phyloP scores from a whole-genome alignment of 2,797 vertebrate genomes.

The Halcyon smyrnensis region DNA sequence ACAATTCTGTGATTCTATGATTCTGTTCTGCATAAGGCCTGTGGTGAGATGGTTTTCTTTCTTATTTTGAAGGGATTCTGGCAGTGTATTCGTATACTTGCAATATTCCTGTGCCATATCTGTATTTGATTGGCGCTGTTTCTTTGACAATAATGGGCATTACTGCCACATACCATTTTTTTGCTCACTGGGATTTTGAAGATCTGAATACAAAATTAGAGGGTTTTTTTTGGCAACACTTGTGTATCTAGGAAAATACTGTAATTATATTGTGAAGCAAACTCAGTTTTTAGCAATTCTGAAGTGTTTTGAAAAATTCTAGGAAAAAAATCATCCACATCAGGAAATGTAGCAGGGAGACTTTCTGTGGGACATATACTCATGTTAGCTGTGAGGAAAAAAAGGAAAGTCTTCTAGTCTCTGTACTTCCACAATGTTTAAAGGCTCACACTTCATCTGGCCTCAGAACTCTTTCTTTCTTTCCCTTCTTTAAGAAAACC shows the following conservation, averaged over 20 bases:
- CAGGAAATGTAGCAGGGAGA: not conserved
- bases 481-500: not conserved
- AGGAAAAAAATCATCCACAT: not conserved
- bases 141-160: not conserved
- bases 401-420: not conserved
- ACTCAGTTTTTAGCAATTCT: not conserved
- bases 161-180: not conserved
- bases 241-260: not conserved
- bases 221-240: accelerated
- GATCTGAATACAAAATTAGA: not conserved
- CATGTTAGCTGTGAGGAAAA: not conserved
- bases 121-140: not conserved
- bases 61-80: not conserved
- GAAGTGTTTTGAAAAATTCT: not conserved
- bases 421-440: not conserved
- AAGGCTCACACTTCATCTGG: accelerated
- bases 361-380: not conserved
- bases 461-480: not conserved
- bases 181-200: not conserved
- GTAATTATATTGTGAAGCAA: not conserved
- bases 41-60: not conserved
- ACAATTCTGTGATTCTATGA: no score
- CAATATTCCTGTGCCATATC: not conserved
- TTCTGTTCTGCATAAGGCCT: not conserved
- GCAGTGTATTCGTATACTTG: not conserved